Base-by-base conservation (phyloP, 1,140 invertebrate genomes). In the Drepana arcuata region DNA sequence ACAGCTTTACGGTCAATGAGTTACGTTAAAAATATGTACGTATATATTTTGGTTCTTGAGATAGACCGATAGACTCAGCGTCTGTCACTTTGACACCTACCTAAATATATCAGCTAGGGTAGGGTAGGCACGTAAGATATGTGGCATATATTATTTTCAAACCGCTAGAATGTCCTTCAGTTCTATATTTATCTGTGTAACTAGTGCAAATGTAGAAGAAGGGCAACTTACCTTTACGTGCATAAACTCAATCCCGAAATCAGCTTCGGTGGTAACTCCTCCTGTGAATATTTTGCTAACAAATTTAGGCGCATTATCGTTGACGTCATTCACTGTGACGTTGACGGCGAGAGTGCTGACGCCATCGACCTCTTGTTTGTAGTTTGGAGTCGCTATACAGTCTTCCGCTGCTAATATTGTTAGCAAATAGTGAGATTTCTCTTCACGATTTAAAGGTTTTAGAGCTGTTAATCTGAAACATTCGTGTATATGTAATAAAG, bases 171-270 rank as follows among this genome's bases (percentile, higher is more conserved):
- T n/a, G n/a, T n/a, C n/a, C n/a, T n/a, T n/a, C n/a, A n/a, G n/a
- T n/a, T n/a, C n/a, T n/a, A n/a, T n/a, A n/a, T n/a, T n/a, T n/a
- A n/a, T n/a, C n/a, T n/a, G n/a, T n/a, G n/a, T n/a, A n/a, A n/a
- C n/a, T n/a, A n/a, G n/a, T n/a, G n/a, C n/a, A n/a, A n/a, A n/a
- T n/a, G n/a, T n/a, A n/a, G n/a, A n/a, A n/a, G n/a, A n/a, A n/a
- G n/a, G n/a, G n/a, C n/a, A n/a, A 51, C 39, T 68, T 84, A 93
- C 92, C 86, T 92, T 93, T 0, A 97, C 85, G 32, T 89, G 85
- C 90, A 96, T 94, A 61, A 98, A 94, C 55, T 93, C 88, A 2
- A 91, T 91, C 6, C 95, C 95, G 79, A 96, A 97, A 68, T 95
- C 91, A 1, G 94, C 93, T 42, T 93, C 94, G 2, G 95, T 96